Evolutionary conservation across 2,888 invertebrate genomes (phyloP).

Genomic region (Chalcis sispes): DNA sequence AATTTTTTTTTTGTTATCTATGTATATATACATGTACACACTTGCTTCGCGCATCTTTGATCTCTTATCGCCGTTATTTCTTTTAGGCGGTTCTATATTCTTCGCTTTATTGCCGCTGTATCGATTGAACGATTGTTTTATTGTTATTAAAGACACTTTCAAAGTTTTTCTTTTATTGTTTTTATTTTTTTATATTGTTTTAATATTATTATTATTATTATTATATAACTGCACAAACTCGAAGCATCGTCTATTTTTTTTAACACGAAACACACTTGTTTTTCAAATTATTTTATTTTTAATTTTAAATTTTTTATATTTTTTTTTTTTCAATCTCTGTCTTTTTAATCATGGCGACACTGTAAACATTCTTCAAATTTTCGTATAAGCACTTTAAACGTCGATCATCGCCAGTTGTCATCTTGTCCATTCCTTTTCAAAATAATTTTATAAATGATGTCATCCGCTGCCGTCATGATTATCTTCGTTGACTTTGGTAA

Average conservation of each 20-base stretch:
- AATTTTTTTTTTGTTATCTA: not conserved
- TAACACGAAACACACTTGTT: conserved; percentile 34
- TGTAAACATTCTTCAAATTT: conserved; percentile 6
- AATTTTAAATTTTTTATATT: not conserved
- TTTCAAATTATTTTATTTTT: not conserved
- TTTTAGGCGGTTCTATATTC: not conserved
- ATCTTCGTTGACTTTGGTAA: conserved; percentile 5
- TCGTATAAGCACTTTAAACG: conserved; percentile 1
- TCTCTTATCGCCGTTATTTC: not conserved
- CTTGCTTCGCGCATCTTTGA: conserved; percentile 3
- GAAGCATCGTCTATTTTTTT: not conserved
- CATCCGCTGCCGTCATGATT: conserved; percentile 23
- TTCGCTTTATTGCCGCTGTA: not conserved
- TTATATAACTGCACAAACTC: conserved; percentile 28
- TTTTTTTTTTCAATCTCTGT: conserved; percentile 6
- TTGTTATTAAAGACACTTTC: conserved; percentile 10
- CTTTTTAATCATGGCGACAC: not conserved
- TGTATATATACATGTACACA: too few relatives aligned
- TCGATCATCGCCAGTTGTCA: conserved; percentile 12
- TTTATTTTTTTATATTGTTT: not conserved
- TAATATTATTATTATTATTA: not conserved
- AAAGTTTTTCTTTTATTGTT: not conserved
- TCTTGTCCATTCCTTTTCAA: conserved; percentile 19
- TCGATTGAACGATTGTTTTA: not conserved
- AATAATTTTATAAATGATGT: conserved; percentile 51